Conservation (phyloP, 2,888 invertebrate genomes). For the Protodeltote pygarga region DNA sequence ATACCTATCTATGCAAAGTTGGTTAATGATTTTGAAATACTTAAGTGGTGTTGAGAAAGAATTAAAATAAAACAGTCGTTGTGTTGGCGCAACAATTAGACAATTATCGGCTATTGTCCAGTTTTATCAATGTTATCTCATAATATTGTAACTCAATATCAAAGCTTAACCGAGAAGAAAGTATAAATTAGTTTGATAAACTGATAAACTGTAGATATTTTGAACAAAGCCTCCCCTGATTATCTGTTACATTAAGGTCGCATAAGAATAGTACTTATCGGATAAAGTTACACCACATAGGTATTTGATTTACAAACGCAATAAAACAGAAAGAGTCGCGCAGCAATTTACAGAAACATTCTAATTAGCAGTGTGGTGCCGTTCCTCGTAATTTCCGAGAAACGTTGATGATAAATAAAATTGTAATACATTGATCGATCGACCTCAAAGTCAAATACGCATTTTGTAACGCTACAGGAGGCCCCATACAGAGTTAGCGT, state of each 20-base stretch:
- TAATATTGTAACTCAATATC: slow-evolving; percentile 22
- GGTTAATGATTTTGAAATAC: slow-evolving; percentile 67
- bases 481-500: slow-evolving; percentile 44
- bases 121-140: slow-evolving; percentile 27
- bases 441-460: slow-evolving; percentile 42
- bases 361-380: slow-evolving; percentile 40
- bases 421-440: slow-evolving; percentile 52
- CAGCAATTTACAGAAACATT: slow-evolving; percentile 47
- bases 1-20: slow-evolving; percentile 83
- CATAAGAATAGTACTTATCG: slow-evolving; percentile 31
- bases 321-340: slow-evolving; percentile 42
- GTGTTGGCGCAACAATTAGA: slow-evolving; percentile 37
- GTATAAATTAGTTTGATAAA: slow-evolving; percentile 14
- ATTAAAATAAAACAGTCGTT: slow-evolving; percentile 34
- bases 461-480: slow-evolving; percentile 56
- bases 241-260: slow-evolving; percentile 30
- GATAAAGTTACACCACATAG: slow-evolving; percentile 31
- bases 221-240: slow-evolving; percentile 26
- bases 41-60: slow-evolving; percentile 55
- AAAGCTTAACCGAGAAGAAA: slow-evolving; percentile 12
- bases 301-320: slow-evolving; percentile 44
- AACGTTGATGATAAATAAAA: slow-evolving; percentile 34
- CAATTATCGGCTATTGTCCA: slow-evolving; percentile 31
- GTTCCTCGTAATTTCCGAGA: slow-evolving; percentile 29
- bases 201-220: slow-evolving; percentile 4